Conservation (phyloP, 2,888 invertebrate species). For the Colostygia pectinataria region DNA sequence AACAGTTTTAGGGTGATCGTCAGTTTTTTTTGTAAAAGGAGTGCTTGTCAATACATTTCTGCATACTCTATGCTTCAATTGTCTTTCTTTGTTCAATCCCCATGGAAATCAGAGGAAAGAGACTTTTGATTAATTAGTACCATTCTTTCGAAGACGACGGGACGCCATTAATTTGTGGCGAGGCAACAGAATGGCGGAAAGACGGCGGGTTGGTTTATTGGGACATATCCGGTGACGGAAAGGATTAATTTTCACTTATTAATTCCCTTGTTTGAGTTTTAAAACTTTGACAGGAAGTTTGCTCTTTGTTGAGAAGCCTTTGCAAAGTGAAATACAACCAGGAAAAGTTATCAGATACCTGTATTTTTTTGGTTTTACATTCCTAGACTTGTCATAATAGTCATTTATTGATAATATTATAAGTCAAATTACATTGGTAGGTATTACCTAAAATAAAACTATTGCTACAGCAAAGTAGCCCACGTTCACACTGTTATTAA, state of each 20-base stretch:
- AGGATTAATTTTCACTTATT: slow-evolving; percentile 40
- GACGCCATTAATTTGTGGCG: slow-evolving; percentile 65
- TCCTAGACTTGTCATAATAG: too few relatives aligned
- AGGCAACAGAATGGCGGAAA: slow-evolving; percentile 69
- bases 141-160: slow-evolving; percentile 70
- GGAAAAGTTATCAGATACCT: too few relatives aligned
- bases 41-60: not conserved
- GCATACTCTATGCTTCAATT: not conserved
- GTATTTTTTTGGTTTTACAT: too few relatives aligned
- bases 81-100: slow-evolving; percentile 48
- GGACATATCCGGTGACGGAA: slow-evolving; percentile 66
- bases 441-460: too few relatives aligned
- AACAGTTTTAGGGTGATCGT: too few relatives aligned
- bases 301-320: not conserved
- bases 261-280: slow-evolving; percentile 33
- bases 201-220: slow-evolving; percentile 47
- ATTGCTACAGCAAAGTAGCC: too few relatives aligned
- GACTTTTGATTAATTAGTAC: slow-evolving; percentile 81
- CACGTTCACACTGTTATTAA: too few relatives aligned
- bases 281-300: slow-evolving; percentile 20
- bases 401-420: too few relatives aligned
- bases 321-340: too few relatives aligned
- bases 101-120: slow-evolving; percentile 77
- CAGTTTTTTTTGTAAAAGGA: too few relatives aligned
- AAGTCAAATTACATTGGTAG: too few relatives aligned